Conservation (phyloP, 2,888 invertebrate species). For the Encarsia formosa region DNA sequence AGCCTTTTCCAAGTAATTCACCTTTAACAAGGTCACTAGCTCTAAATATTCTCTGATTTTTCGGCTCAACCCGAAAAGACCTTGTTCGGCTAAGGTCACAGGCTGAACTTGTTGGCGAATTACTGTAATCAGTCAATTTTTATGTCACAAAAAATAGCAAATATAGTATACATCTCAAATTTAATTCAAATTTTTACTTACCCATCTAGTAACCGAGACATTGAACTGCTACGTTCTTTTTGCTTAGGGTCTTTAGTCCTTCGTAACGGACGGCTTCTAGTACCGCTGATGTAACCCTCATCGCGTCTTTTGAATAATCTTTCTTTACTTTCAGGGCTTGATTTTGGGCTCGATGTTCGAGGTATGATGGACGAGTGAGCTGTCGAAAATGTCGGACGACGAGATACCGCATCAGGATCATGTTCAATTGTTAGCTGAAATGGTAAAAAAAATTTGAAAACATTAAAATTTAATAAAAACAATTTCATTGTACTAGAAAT, state of each 20-base stretch:
- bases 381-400: constrained; percentile 53
- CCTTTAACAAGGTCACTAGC: constrained; percentile 88
- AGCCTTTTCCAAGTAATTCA: constrained; percentile 86
- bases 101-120: constrained; percentile 48
- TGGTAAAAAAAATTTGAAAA: constrained; percentile 8
- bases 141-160: not conserved
- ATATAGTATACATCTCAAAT: not conserved
- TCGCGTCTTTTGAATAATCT: constrained; percentile 57
- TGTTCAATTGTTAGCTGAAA: constrained; percentile 81
- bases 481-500: constrained; percentile 5
- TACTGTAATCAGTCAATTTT: constrained; percentile 38
- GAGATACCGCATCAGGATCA: constrained; percentile 71
- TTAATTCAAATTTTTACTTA: constrained; percentile 44
- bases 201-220: constrained; percentile 78
- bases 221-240: constrained; percentile 80
- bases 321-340: constrained; percentile 52
- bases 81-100: constrained; percentile 80
- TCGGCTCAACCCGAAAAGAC: constrained; percentile 76
- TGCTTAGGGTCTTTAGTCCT: constrained; percentile 60
- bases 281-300: constrained; percentile 61
- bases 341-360: constrained; percentile 47
- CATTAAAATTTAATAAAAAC: not conserved
- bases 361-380: constrained; percentile 50
- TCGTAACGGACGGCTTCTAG: constrained; percentile 61
- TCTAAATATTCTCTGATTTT: constrained; percentile 75